Evolutionary conservation across 1,140 invertebrate species (phyloP).

Genomic region (Polypedilum pembai): DNA sequence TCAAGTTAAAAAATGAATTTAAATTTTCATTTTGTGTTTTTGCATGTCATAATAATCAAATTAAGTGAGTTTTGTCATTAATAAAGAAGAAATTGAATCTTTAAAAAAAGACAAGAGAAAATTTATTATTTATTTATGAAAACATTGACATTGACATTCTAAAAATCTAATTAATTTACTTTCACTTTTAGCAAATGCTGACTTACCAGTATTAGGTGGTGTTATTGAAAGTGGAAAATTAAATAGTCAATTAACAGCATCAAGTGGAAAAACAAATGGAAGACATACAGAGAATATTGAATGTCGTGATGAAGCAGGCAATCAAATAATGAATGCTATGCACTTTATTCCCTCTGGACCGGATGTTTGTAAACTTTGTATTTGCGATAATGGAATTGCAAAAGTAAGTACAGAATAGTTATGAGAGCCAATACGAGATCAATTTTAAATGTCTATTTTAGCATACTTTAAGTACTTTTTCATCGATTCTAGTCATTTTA

Average conservation of each 20-base stretch:
- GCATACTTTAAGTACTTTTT: too few species aligned
- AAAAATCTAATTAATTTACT: background rate
- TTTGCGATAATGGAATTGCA: constrained; percentile 75
- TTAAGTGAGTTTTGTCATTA: too few species aligned
- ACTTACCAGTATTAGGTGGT: background rate
- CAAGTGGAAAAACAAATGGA: background rate
- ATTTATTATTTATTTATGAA: background rate
- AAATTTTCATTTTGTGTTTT: too few species aligned
- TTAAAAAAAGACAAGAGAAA: too few species aligned
- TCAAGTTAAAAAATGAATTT: too few species aligned
- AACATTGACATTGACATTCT: background rate
- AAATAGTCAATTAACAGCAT: too few species aligned
- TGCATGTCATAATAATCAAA: too few species aligned
- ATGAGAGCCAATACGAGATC: too few species aligned
- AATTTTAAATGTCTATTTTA: too few species aligned
- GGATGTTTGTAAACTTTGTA: constrained; percentile 74
- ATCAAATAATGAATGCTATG: constrained; percentile 54
- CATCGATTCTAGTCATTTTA: too few species aligned
- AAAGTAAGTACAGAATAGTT: constrained; percentile 46
- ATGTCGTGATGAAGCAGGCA: constrained; percentile 50
- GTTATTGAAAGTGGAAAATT: background rate
- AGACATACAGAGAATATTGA: constrained; percentile 37
- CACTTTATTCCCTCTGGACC: constrained; percentile 71
- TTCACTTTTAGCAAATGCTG: background rate
- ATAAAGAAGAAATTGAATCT: too few species aligned